phyloP scores from a whole-genome alignment of 2,888 invertebrate species.

The Apamea crenata region DNA sequence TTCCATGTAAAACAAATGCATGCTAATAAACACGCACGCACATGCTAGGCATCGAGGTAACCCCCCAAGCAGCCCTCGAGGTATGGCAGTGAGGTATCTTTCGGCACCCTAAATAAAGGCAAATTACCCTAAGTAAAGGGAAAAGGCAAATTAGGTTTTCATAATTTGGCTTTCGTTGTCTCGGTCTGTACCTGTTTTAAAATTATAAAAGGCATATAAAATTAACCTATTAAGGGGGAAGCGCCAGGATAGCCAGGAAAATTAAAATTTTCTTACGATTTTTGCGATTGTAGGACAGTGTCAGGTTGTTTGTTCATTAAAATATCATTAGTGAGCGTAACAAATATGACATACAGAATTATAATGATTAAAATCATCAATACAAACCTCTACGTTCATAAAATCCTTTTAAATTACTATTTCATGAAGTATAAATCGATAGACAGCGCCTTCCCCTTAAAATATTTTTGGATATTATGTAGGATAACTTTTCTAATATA shows the following conservation, averaged over 20 bases:
- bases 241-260: neutral
- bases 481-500: constrained; percentile 40
- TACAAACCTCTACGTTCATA: neutral
- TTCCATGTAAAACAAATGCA: too few relatives aligned
- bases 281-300: neutral
- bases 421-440: neutral
- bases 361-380: neutral
- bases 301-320: neutral
- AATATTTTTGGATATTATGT: constrained; percentile 33
- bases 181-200: constrained; percentile 3
- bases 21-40: too few relatives aligned
- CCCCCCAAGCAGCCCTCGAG: too few relatives aligned
- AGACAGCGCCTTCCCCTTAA: neutral
- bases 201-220: neutral
- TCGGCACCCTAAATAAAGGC: too few relatives aligned
- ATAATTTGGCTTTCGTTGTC: neutral
- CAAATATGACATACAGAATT: neutral
- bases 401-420: neutral
- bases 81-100: too few relatives aligned
- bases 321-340: neutral
- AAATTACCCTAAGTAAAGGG: neutral
- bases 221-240: neutral
- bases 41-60: too few relatives aligned
- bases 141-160: neutral
- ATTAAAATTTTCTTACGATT: neutral